phyloP scores from a whole-genome alignment of 1,140 invertebrate species.

The Rhyzopertha dominica region DNA sequence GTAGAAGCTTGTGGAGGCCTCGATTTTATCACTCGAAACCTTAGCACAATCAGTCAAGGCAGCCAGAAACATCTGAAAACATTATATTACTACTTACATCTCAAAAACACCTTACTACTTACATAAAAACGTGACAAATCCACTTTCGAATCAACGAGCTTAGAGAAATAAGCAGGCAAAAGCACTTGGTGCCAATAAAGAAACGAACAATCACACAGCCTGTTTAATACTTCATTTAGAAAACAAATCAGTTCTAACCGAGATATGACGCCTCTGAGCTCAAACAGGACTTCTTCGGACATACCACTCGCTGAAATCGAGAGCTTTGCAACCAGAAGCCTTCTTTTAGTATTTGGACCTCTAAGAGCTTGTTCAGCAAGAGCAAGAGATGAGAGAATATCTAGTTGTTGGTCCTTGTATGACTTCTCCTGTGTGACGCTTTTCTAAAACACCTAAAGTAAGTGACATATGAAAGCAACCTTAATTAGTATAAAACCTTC shows the following conservation, averaged over 20 bases:
- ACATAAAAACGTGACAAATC: constrained; percentile 58
- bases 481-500: constrained; percentile 45
- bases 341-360: constrained; percentile 60
- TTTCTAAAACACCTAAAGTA: constrained; percentile 38
- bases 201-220: constrained; percentile 67
- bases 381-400: constrained; percentile 66
- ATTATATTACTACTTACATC: constrained; percentile 14
- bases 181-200: constrained; percentile 79
- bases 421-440: constrained; percentile 53
- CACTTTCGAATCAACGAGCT: constrained; percentile 58
- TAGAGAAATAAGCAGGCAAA: constrained; percentile 69
- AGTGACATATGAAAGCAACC: constrained; percentile 12
- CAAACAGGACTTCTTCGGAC: constrained; percentile 51
- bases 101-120: constrained; percentile 32
- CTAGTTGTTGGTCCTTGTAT: constrained; percentile 58
- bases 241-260: constrained; percentile 60
- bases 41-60: constrained; percentile 58
- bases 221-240: constrained; percentile 54
- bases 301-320: constrained; percentile 60
- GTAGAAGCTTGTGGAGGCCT: constrained; percentile 35
- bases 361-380: constrained; percentile 66
- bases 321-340: constrained; percentile 60
- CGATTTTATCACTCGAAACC: constrained; percentile 25
- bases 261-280: constrained; percentile 53
- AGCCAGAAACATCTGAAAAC: constrained; percentile 59